These are phyloP conservation scores for Synchiropus splendidus DNA, from an alignment of 2,113 vertebrate genomes.

Conservation along the genomic window DNA sequence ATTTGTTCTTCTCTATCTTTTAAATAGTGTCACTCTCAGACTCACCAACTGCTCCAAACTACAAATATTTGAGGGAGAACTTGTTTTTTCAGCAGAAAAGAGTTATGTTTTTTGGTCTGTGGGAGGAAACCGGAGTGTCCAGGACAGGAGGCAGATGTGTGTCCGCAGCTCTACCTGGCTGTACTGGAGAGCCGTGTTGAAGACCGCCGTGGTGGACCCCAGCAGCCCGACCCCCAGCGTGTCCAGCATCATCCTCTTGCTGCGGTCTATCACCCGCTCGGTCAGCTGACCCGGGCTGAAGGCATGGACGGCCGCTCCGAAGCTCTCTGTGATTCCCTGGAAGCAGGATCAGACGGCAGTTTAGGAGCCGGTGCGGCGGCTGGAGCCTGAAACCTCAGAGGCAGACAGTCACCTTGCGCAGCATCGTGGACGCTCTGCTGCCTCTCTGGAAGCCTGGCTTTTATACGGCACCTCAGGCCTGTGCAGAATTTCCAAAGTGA, in stretches of 20 bases:
- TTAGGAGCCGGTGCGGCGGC: not conserved
- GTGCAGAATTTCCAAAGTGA: slow-evolving; percentile 44
- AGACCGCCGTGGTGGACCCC: slow-evolving; percentile 77
- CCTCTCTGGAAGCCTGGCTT: not conserved
- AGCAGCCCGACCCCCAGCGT: slow-evolving; percentile 82
- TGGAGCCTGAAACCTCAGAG: not conserved
- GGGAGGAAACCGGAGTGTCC: no score
- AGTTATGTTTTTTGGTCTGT: no score
- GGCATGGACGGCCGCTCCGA: slow-evolving; percentile 73
- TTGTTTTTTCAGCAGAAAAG: no score
- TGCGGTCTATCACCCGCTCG: slow-evolving; percentile 72
- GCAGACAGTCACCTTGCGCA: slow-evolving; percentile 54
- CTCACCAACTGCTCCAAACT: no score
- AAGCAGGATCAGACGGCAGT: slow-evolving; percentile 1
- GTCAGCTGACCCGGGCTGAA: slow-evolving; percentile 73
- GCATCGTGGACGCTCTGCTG: slow-evolving; percentile 34
- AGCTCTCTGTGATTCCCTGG: slow-evolving; percentile 83
- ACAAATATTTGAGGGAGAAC: no score
- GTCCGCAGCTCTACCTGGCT: no score
- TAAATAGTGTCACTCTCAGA: no score
- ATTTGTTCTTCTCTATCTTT: no score
- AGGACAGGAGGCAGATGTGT: no score
- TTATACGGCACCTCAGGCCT: slow-evolving; percentile 15
- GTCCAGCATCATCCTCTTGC: slow-evolving; percentile 92
- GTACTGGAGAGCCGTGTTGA: slow-evolving; percentile 71